These are phyloP conservation scores for Sphaerophoria taeniata DNA, from an alignment of 2,888 invertebrate genomes.

Conservation along the genomic window DNA sequence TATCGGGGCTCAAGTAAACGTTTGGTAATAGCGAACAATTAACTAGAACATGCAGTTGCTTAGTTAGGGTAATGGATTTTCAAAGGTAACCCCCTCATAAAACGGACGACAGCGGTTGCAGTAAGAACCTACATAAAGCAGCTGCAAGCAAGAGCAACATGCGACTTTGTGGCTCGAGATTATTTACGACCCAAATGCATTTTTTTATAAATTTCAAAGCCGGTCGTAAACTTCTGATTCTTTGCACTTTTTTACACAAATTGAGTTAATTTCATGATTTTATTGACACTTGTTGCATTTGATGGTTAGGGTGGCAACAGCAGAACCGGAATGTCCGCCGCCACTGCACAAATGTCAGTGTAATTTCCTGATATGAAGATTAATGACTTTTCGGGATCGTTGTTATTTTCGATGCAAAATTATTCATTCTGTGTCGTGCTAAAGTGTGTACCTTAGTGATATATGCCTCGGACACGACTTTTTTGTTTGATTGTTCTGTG, in stretches of 20 bases:
- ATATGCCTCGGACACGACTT: constrained; percentile 65
- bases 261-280: constrained; percentile 73
- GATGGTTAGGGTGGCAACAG: not conserved
- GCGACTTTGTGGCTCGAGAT: constrained; percentile 26
- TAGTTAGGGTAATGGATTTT: constrained; percentile 44
- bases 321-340: not conserved
- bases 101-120: not conserved
- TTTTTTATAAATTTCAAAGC: not conserved
- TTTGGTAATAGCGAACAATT: constrained; percentile 68
- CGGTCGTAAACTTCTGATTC: constrained; percentile 4
- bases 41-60: constrained; percentile 70
- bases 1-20: constrained; percentile 53
- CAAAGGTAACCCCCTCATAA: not conserved
- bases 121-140: constrained; percentile 26
- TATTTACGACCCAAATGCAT: constrained; percentile 60
- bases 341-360: not conserved
- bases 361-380: constrained; percentile 71
- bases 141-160: constrained; percentile 10
- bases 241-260: constrained; percentile 47
- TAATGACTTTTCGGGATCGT: constrained; percentile 54
- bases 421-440: constrained; percentile 50
- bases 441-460: constrained; percentile 57
- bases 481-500: not conserved
- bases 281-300: constrained; percentile 65
- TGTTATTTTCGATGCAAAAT: constrained; percentile 31